Base-by-base conservation (phyloP, 2,113 vertebrate genomes). In the Ahaetulla prasina region DNA sequence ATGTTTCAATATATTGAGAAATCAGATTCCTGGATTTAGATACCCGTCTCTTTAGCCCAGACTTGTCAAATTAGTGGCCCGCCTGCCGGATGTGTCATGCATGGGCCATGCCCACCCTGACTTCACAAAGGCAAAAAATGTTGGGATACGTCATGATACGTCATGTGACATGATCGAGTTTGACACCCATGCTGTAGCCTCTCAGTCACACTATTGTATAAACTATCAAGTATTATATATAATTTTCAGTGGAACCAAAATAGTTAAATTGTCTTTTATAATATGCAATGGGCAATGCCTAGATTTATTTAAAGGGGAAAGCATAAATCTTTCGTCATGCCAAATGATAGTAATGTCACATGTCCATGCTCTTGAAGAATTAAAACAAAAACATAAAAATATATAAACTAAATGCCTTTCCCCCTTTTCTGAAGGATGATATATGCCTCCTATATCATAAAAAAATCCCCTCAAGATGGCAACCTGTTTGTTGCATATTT, bases 381-480 rank as follows among this genome's bases (percentile, higher is more conserved):
- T 49, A 93, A 86, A 84, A 68, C 84, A 50, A 93, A 91, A 88
- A 27, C 25, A 2, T 84, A 45, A 55, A 89, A 57, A 89, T 47
- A 57, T 49, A 92, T 27, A 54, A 54, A 84, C 11, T 39, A 20
- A 35, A 68, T 10, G 1, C 0, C 54, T 92, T 93, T 30, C 94
- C 0, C 12, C 93, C 92, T 94, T 4, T 49, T 88, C 22, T 7
- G 49, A 50, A 18, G 68, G 68, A 20, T 39, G 16, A 39, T 80
- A 39, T 20, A 39, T 22, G 35, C 35, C 52, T 53, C 52, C 52
- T 20, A 35, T 39, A 35, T 39, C n/a, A 20, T 80, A 8, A 80
- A 80, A 35, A 35, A 35, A 30, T 4, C 10, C 1, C 12, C 68
- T 35, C n/a, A 74, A 74, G 68, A 39, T 74, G 7, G n/a, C 14